Percentiles rank a stretch among this genome's conserved stretches.
phyloP scores from a whole-genome alignment of 1,140 invertebrate genomes.

The Drosophila nigrodunni region DNA sequence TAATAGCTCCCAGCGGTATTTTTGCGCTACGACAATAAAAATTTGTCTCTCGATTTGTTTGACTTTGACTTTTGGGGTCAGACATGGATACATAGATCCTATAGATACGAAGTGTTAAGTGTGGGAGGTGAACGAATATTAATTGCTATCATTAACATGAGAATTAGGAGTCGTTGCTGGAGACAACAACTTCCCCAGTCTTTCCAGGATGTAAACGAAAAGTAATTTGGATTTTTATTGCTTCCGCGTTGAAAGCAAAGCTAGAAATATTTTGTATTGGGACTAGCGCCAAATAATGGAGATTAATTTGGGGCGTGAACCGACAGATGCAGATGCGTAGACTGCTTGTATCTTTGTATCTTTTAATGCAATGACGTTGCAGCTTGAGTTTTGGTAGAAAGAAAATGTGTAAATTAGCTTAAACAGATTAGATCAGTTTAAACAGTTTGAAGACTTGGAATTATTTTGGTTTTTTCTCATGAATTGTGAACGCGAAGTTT shows the following conservation, averaged over 20 bases:
- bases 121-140: slow-evolving; percentile 61
- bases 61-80: slow-evolving; percentile 49
- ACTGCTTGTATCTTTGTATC: slow-evolving; percentile 5
- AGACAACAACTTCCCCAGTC: slow-evolving; percentile 50
- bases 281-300: slow-evolving; percentile 61
- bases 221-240: slow-evolving; percentile 83
- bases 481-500: slow-evolving; percentile 65
- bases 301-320: slow-evolving; percentile 75
- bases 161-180: slow-evolving; percentile 40
- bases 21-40: slow-evolving; percentile 72
- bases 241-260: slow-evolving; percentile 73
- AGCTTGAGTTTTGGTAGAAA: slow-evolving; percentile 60
- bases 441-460: background rate
- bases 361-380: slow-evolving; percentile 54
- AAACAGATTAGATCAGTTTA: slow-evolving; percentile 56
- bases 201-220: slow-evolving; percentile 76
- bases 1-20: slow-evolving; percentile 78
- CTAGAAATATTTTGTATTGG: slow-evolving; percentile 21
- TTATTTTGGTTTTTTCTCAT: slow-evolving; percentile 51
- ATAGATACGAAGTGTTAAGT: background rate
- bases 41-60: slow-evolving; percentile 80
- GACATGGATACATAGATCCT: background rate
- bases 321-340: slow-evolving; percentile 45
- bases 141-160: slow-evolving; percentile 78
- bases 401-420: slow-evolving; percentile 82